Percentiles rank a stretch among this genome's conserved stretches.
Evolutionary conservation across 2,888 invertebrate genomes (phyloP).

Genomic region (Drosophila austrosaltans): DNA sequence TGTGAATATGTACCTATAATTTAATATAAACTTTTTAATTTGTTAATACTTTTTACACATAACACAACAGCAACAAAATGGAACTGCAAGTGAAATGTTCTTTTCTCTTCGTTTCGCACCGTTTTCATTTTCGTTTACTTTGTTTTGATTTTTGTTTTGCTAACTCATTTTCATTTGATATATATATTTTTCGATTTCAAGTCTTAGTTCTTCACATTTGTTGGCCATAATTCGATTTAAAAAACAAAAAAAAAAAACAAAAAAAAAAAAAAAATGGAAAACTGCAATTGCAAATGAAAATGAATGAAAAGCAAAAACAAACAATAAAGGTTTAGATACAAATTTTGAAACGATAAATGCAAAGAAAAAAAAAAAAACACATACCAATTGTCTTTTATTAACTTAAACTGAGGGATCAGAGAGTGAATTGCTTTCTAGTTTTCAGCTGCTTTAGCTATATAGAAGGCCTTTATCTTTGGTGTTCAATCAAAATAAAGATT

Average conservation of each 20-base stretch:
- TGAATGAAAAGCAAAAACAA: constrained; percentile 43
- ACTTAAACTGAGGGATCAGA: no score
- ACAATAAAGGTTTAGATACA: constrained; percentile 84
- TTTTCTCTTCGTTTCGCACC: not conserved
- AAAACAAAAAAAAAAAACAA: constrained; percentile 24
- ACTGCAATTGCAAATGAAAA: constrained; percentile 62
- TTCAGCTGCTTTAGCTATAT: no score
- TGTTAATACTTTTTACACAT: constrained; percentile 3
- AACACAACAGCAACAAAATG: constrained; percentile 1
- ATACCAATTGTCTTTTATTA: not conserved
- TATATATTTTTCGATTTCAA: no score
- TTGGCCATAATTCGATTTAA: constrained; percentile 5
- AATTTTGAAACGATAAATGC: constrained; percentile 83
- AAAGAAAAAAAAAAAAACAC: constrained; percentile 38
- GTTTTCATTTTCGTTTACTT: not conserved
- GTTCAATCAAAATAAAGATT: no score
- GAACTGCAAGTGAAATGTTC: constrained; percentile 2
- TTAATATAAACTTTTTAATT: not conserved
- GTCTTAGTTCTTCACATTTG: not conserved
- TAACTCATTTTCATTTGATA: not conserved
- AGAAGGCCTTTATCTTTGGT: no score
- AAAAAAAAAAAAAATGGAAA: constrained; percentile 62
- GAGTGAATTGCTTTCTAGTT: no score
- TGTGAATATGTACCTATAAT: constrained; percentile 5
- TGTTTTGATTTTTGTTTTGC: not conserved